Evolutionary conservation across 2,113 vertebrate species (phyloP).

Genomic region (Microtus montanus): DNA sequence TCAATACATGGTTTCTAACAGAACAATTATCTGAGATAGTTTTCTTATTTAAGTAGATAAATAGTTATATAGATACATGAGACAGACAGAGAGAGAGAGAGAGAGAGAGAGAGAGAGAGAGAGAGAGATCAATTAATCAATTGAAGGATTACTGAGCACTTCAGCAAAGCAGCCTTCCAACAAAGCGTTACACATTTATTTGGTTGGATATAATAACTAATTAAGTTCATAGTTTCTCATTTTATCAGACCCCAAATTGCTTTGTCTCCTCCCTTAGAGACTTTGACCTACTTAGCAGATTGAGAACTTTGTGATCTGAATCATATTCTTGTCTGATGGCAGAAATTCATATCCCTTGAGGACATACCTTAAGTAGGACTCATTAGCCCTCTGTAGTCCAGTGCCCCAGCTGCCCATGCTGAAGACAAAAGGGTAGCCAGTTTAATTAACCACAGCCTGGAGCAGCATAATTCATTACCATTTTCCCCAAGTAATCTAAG

Average conservation of each 20-base stretch:
- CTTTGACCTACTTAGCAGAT: constrained; percentile 66
- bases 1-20: neutral
- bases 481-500: constrained; percentile 74
- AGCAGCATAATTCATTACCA: constrained; percentile 82
- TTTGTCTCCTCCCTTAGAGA: constrained; percentile 53
- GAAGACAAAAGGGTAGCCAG: constrained; percentile 79
- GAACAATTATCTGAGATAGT: neutral
- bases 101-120: neutral
- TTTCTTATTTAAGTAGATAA: neutral
- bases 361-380: constrained; percentile 79
- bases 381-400: constrained; percentile 65
- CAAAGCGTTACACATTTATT: neutral
- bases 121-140: neutral
- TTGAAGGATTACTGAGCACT: neutral
- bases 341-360: constrained; percentile 72
- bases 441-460: constrained; percentile 82
- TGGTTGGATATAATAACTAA: constrained; percentile 30
- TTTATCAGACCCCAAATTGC: constrained; percentile 47
- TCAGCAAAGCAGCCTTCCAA: neutral
- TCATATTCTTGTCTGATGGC: constrained; percentile 65
- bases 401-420: constrained; percentile 67
- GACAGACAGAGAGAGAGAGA: neutral
- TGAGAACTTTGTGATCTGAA: constrained; percentile 63
- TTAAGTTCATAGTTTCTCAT: constrained; percentile 52
- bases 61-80: neutral